Evolutionary conservation across 2,888 invertebrate species (phyloP), one percentile per base, ranked within the genome.

Genomic region (Dorcus parallelipipedus): DNA sequence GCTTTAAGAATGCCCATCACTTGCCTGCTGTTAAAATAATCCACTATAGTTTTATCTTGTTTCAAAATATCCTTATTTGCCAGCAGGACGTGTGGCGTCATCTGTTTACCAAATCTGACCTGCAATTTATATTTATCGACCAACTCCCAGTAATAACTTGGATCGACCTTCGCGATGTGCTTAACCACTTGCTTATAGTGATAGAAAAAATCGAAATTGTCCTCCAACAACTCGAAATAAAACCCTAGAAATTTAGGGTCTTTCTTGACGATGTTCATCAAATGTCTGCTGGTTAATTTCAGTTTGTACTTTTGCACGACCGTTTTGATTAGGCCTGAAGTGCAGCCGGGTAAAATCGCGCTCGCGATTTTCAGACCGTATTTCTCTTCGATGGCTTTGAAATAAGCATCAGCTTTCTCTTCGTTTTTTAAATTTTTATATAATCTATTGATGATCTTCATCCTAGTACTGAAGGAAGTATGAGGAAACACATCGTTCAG

Each of bases 351-450:
- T 23, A 64, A 50, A 9, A 64, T 14, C 38, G 47, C 42, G 9
- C 10, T 14, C n/a, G 63, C 63, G 3, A 50, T 14, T 38, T 54
- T 41, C 33, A 64, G 20, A 7, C 65, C 65, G 50, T 65, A 65
- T 42, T 52, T 60, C 14, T 53, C 41, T 14, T 55, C n/a, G 8
- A 60, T 45, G 8, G 47, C 51, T 10, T 52, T 48, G 47, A 59
- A 65, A 39, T 56, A 63, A 2, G 23, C 58, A 47, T 58, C 54
- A 4, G 56, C 56, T 10, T 38, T 8, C 23, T 54, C 26, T 38
- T 60, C 64, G 38, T 58, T 43, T 10, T 49, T 33, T 8, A 62
- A 47, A 40, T 41, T 42, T 10, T 55, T 53, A 2, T 49, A 26
- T 10, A 63, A 45, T 39, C 58, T 56, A 20, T 52, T 56, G 14